Evolutionary conservation across 1,140 invertebrate genomes (phyloP).

Genomic region (Ruditapes philippinarum): DNA sequence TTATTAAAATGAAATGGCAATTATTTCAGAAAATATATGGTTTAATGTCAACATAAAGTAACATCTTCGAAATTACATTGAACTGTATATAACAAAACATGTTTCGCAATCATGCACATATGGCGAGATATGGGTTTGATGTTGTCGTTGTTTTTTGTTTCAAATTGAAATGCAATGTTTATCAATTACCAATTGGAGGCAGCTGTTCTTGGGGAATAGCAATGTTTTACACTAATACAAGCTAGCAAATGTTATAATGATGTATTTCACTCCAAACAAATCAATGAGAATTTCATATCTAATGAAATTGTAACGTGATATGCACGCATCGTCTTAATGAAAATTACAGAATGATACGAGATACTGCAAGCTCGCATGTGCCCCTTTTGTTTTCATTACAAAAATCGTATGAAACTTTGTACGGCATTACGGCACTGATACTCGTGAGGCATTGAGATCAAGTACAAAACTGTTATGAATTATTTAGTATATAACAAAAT

Average conservation of each 20-base stretch:
- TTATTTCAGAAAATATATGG: too few species aligned
- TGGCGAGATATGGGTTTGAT: too few species aligned
- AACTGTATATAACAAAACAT: too few species aligned
- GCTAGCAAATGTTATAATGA: background rate
- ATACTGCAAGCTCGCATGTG: background rate
- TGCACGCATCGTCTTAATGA: background rate
- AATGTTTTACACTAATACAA: background rate
- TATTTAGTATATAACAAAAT: conserved; percentile 1
- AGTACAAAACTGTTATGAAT: background rate
- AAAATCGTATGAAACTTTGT: background rate
- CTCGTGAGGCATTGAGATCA: background rate
- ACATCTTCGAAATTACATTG: too few species aligned
- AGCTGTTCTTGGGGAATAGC: background rate
- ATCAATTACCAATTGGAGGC: background rate
- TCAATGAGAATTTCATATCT: conserved; percentile 23
- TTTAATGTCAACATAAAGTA: too few species aligned
- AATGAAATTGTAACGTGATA: conserved; percentile 19
- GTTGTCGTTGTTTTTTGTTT: too few species aligned
- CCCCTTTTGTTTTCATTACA: conserved; percentile 10
- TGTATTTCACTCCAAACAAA: background rate
- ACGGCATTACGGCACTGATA: background rate
- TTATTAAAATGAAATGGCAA: too few species aligned
- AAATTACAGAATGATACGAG: conserved; percentile 16
- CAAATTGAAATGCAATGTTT: background rate
- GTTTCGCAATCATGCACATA: too few species aligned